Evolutionary conservation across 2,113 vertebrate genomes (phyloP).

Genomic region (Halcyon senegalensis): DNA sequence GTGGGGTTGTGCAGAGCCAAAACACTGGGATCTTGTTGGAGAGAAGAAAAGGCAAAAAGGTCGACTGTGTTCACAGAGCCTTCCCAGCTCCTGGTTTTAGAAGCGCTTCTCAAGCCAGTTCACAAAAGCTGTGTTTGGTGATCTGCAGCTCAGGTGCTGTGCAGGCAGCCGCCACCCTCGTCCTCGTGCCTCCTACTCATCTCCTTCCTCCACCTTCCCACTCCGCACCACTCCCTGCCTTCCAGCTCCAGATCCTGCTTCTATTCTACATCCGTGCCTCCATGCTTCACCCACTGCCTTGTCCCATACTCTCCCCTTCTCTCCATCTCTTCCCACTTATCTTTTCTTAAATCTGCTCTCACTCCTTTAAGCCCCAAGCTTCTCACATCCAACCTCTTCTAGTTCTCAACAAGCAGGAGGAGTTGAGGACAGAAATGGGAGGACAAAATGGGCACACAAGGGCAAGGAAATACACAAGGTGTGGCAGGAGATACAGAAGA

Average conservation of each 20-base stretch:
- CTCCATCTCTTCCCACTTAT: neutral
- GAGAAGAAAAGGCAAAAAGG: neutral
- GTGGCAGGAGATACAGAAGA: neutral
- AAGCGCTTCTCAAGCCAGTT: neutral
- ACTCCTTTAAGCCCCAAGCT: neutral
- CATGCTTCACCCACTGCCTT: neutral
- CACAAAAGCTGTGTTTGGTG: neutral
- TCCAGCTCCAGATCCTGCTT: neutral
- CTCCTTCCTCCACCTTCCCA: neutral
- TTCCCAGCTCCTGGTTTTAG: neutral
- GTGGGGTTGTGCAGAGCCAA: neutral
- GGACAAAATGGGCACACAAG: neutral
- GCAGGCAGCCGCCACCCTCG: neutral
- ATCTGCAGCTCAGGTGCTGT: fast-evolving
- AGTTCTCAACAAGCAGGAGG: neutral
- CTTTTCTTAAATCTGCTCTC: neutral
- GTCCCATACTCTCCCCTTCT: neutral
- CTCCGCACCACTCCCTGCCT: neutral
- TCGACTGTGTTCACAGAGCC: neutral
- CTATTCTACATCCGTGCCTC: neutral
- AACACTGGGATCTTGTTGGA: neutral
- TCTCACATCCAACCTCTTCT: neutral
- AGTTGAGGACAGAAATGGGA: neutral
- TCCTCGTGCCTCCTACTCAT: neutral
- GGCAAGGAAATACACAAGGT: neutral